These are phyloP conservation scores for Pygoscelis antarcticus DNA, from an alignment of 2,113 vertebrate genomes.

Conservation along the genomic window DNA sequence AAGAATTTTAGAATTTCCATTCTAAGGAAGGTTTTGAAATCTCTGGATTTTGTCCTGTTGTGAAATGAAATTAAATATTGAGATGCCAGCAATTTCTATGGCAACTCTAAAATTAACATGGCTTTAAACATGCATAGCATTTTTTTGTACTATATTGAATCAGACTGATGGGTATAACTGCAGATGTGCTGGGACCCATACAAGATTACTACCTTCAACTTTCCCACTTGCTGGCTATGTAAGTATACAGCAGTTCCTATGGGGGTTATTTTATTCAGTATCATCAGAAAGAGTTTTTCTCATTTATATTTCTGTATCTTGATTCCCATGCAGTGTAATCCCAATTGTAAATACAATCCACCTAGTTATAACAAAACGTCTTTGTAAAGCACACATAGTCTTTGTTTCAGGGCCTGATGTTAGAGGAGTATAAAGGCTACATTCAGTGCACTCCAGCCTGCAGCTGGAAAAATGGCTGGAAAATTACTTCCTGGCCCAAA, in stretches of 20 bases:
- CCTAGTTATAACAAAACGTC: conserved; percentile 47
- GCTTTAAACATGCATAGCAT: neutral
- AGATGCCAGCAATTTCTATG: neutral
- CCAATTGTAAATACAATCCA: conserved; percentile 54
- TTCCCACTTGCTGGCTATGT: neutral
- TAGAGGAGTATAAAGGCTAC: conserved; percentile 42
- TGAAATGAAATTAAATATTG: neutral
- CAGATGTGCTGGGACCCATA: neutral
- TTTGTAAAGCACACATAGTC: conserved; percentile 55
- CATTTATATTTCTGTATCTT: conserved; percentile 39
- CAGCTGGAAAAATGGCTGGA: conserved; percentile 64
- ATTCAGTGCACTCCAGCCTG: conserved; percentile 32
- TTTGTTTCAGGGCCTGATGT: conserved; percentile 48
- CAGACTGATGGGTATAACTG: neutral
- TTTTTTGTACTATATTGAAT: neutral
- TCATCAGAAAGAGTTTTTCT: conserved; percentile 24
- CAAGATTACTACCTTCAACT: neutral
- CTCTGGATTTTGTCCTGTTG: neutral
- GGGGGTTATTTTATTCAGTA: neutral
- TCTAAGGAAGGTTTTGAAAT: neutral
- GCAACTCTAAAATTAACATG: neutral
- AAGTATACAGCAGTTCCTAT: neutral
- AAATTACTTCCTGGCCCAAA: conserved; percentile 53
- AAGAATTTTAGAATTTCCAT: neutral
- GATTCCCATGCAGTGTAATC: conserved; percentile 36